These are phyloP conservation scores for Frieseomelitta varia DNA, from an alignment of 1,140 invertebrate species.

Conservation along the genomic window DNA sequence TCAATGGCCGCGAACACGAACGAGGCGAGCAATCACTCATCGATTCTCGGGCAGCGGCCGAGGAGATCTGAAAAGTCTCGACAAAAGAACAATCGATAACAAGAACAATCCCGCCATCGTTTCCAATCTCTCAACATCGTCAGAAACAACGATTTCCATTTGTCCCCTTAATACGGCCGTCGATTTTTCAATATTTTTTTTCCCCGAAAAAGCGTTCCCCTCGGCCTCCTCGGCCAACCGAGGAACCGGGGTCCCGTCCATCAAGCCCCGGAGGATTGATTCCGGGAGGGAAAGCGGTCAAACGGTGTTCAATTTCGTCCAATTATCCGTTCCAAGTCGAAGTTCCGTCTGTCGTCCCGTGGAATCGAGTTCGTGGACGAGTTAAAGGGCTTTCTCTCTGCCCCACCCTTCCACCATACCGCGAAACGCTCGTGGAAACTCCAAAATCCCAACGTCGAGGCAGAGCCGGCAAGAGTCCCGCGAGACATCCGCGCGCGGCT, in stretches of 20 bases:
- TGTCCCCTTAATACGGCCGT: not conserved
- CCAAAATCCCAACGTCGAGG: not conserved
- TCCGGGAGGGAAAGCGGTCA: constrained; percentile 13
- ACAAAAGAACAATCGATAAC: constrained; percentile 1
- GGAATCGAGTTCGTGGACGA: constrained; percentile 15
- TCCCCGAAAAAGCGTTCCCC: not conserved
- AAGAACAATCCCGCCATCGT: constrained; percentile 7
- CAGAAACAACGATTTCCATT: not conserved
- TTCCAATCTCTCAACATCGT: constrained; percentile 6
- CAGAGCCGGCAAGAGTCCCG: not conserved
- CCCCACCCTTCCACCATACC: too few relatives aligned
- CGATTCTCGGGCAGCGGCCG: not conserved
- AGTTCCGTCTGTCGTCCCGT: not conserved
- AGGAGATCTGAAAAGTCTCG: not conserved
- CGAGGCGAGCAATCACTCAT: not conserved
- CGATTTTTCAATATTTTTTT: constrained; percentile 29
- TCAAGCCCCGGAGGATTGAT: constrained; percentile 9
- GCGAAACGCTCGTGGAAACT: not conserved
- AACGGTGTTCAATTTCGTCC: constrained; percentile 27
- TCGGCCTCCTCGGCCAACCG: not conserved
- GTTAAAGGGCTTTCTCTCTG: not conserved
- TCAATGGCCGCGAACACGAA: not conserved
- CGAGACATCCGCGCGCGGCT: not conserved
- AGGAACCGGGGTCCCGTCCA: not conserved
- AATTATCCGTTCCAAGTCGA: constrained; percentile 25